Conservation (phyloP, 2,797 vertebrate species). For the Glyptemys insculpta region DNA sequence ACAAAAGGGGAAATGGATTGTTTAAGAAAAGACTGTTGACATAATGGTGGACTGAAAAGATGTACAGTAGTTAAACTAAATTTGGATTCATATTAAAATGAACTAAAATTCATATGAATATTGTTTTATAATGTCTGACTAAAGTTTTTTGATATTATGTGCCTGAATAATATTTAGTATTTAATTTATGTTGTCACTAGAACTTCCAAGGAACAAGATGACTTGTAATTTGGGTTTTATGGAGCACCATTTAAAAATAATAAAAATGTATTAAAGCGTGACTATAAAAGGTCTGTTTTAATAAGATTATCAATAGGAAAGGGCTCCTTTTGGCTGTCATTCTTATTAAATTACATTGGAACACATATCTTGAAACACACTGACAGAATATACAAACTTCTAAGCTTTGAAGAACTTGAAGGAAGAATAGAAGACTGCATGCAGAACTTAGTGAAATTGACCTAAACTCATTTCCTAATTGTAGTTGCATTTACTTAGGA, state of each 20-base stretch:
- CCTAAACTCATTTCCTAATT: constrained; percentile 3
- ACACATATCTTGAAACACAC: not conserved
- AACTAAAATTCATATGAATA: not conserved
- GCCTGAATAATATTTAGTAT: not conserved
- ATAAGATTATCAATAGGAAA: not conserved
- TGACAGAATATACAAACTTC: not conserved
- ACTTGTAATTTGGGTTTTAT: not conserved
- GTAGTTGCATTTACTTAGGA: not conserved
- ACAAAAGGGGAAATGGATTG: not conserved
- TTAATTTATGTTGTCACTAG: not conserved
- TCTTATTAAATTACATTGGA: not conserved
- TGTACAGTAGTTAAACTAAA: not conserved
- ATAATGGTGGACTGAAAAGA: not conserved
- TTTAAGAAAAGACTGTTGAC: not conserved
- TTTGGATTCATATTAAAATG: not conserved
- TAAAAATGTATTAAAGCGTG: not conserved
- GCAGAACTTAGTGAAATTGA: not conserved
- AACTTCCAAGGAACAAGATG: not conserved
- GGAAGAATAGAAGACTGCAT: not conserved
- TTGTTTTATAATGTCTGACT: rapidly evolving
- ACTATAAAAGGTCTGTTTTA: not conserved
- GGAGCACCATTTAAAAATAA: not conserved
- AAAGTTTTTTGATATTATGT: not conserved
- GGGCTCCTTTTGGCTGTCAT: not conserved
- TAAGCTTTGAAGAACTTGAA: not conserved